Base-by-base conservation (phyloP, 2,113 vertebrate species). In the Larimichthys polyactis region DNA sequence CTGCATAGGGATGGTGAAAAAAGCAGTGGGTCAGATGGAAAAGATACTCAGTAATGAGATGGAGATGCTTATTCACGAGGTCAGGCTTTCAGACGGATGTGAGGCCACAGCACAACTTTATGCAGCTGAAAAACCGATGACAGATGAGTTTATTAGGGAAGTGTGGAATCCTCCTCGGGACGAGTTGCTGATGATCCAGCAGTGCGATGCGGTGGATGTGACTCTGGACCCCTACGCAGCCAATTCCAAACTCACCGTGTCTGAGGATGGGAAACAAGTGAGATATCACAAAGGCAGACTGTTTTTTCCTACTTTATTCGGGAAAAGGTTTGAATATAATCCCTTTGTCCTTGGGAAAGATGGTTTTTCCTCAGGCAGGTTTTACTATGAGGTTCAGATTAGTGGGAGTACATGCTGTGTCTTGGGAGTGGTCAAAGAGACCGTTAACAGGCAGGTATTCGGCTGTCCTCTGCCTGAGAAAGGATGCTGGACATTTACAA, bases 141-240 rank as follows among this genome's bases (percentile, higher is more conserved):
- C 7, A 22, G 79, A 70, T 20, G n/a, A 17, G 62, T 60, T 71
- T 5, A 19, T 27, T 24, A 12, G n/a, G 29, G 69, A 77, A 22
- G 36, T n/a, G 11, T 83, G 79, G 85, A 51, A 11, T 48, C 76
- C 51, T 0, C 62, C 76, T 29, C 27, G 15, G 12, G 79, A 91
- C 62, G 62, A 68, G 22, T 55, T 91, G 49, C 79, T 71, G 90
- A 83, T 83, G 84, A 88, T 91, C 40, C 88, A 83, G 49, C 85
- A 79, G 55, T 43, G 19, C 0, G 0, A 90, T 40, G 63, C 22
- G 0, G 67, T 90, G 51, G 58, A 87, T 63, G 63, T 91, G 71
- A 87, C 63, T 24, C 40, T 91, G 22, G 75, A 90, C 1, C 0
- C 44, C 4, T 40, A 32, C 66, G 22, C 65, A 11, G 86, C 77